A percentile compares a stretch with the other conserved stretches of the same genome.
phyloP scores from a whole-genome alignment of 2,888 invertebrate species.

The Patella ulyssiponensis region DNA sequence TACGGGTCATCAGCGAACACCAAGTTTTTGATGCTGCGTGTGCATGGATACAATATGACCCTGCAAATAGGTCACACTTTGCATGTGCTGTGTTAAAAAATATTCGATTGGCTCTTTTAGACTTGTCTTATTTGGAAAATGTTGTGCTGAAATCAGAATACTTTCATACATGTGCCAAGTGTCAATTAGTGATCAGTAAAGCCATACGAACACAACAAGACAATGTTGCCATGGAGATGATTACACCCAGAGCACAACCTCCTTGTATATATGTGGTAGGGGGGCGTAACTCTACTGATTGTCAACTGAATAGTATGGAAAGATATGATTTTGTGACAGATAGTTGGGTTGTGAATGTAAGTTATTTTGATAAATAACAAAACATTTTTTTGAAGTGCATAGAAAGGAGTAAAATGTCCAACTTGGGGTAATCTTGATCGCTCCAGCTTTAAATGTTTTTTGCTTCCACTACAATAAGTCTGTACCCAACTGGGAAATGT shows the following conservation, averaged over 20 bases:
- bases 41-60: conserved; percentile 65
- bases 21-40: conserved; percentile 67
- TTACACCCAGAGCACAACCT: conserved; percentile 64
- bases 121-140: conserved; percentile 62
- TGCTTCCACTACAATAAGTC: no score
- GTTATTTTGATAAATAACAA: conserved; percentile 10
- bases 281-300: conserved; percentile 65
- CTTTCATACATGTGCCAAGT: conserved; percentile 66
- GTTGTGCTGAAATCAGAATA: conserved; percentile 64
- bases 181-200: conserved; percentile 64
- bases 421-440: no score
- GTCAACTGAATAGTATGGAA: conserved; percentile 68
- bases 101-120: conserved; percentile 64
- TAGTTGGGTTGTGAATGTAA: conserved; percentile 67
- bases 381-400: no score
- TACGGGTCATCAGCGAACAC: conserved; percentile 64
- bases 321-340: conserved; percentile 67
- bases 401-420: no score
- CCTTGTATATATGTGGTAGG: conserved; percentile 70
- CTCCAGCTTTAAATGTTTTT: no score
- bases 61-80: conserved; percentile 44
- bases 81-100: conserved; percentile 64
- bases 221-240: conserved; percentile 52
- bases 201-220: conserved; percentile 64
- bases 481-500: no score